Base-by-base conservation (phyloP, 1,140 invertebrate species). In the Centruroides sculpturatus region DNA sequence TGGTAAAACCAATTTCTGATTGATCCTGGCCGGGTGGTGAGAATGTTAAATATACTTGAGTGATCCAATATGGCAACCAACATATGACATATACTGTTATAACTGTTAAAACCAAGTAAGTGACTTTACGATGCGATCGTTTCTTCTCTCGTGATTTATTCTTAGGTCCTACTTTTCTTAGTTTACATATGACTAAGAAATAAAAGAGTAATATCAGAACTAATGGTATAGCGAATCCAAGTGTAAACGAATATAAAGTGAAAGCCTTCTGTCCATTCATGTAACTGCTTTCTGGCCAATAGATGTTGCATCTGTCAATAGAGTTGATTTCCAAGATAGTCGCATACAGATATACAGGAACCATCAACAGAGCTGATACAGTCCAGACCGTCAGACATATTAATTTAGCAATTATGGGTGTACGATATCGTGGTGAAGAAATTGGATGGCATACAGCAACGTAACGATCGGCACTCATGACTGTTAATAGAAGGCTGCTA, bases 31-130 rank as follows among this genome's bases (percentile, higher is more conserved):
- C 58, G 5, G 69, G 58, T 4, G 64, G 60, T 35, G 62, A 23
- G 47, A 71, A 67, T 5, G 67, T 67, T 23, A 71, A 66, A 59
- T 70, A 68, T 52, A 82, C 69, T 68, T 86, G 84, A 1, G 85
- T 87, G 5, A 92, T 81, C 93, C 93, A 98, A 71, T 96, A 96
- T 0, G 94, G 94, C 46, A 94, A 75, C 94, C 94, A 99, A 74
- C 95, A 98, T 12, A 93, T 75, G 1, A 98, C 84, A 73, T 98
- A 99, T 1, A 97, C 92, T 0, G 89, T 86, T 60, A 98, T 93
- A 8, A 98, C 92, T 0, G 92, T 95, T 6, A 98, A 77, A 1
- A 99, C 93, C 64, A 99, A 73, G 64, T 91, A 89, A 0, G 93
- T 98, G 0, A 96, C 91, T 71, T 93, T 93, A 12, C 87, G 79